Evolutionary conservation across 2,797 vertebrate genomes (phyloP).

Genomic region (Limosa lapponica): DNA sequence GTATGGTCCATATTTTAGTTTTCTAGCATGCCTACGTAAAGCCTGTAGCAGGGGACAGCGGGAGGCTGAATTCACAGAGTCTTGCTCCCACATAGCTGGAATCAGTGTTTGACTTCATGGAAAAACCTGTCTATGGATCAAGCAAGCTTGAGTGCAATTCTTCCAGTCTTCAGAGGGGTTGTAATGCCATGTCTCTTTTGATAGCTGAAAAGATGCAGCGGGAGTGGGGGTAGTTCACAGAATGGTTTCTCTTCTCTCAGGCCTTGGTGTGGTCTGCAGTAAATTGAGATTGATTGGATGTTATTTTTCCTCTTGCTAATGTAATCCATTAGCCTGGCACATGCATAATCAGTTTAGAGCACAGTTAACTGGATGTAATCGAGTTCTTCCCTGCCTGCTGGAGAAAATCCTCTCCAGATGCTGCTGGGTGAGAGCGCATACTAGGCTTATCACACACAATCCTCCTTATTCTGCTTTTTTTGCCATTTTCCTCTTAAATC

Average conservation of each 20-base stretch:
- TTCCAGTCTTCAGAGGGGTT: background rate
- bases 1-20: accelerated
- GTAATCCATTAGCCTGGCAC: slow-evolving; percentile 99
- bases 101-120: background rate
- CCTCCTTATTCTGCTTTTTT: slow-evolving; percentile 61
- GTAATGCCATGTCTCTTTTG: background rate
- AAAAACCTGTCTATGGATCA: background rate
- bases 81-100: background rate
- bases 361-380: slow-evolving; percentile 99
- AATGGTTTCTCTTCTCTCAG: slow-evolving; percentile 64
- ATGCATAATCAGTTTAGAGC: slow-evolving; percentile 99
- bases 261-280: slow-evolving; percentile 86
- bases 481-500: slow-evolving; percentile 32
- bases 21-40: accelerated
- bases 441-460: slow-evolving; percentile 69
- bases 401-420: slow-evolving; percentile 99
- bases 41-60: background rate
- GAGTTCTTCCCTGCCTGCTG: slow-evolving; percentile 99
- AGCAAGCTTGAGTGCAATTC: background rate
- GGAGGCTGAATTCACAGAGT: accelerated
- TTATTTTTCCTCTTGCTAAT: slow-evolving; percentile 99
- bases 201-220: background rate
- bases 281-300: slow-evolving; percentile 99
- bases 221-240: slow-evolving; percentile 70
- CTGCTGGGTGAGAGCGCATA: slow-evolving; percentile 82